Percentiles rank a stretch among this genome's conserved stretches.
Conservation (phyloP, 2,797 vertebrate species). For the Craterocephalus amniculus region DNA sequence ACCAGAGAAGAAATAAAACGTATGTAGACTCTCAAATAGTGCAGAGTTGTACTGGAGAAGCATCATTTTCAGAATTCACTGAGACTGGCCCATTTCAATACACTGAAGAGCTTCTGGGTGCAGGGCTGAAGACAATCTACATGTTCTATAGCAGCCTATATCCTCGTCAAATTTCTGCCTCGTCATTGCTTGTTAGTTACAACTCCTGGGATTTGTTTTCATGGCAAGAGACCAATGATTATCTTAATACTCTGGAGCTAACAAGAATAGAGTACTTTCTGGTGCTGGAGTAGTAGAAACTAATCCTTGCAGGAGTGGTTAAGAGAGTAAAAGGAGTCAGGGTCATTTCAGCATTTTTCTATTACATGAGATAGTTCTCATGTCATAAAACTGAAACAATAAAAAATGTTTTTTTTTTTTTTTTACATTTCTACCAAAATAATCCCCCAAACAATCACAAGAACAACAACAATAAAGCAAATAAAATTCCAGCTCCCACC, state of each 20-base stretch:
- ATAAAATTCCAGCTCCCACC: slow-evolving; percentile 67
- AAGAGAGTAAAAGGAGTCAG: slow-evolving; percentile 55
- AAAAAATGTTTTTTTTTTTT: slow-evolving; percentile 43
- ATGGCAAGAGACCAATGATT: slow-evolving; percentile 73
- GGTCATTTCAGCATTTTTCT: slow-evolving; percentile 58
- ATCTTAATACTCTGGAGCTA: slow-evolving; percentile 81
- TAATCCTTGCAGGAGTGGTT: slow-evolving; percentile 51
- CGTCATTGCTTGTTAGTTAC: slow-evolving; percentile 47
- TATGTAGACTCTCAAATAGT: slow-evolving; percentile 36
- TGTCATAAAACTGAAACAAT: slow-evolving; percentile 65
- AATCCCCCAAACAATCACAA: slow-evolving; percentile 78
- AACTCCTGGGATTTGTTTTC: slow-evolving; percentile 56
- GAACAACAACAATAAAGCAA: slow-evolving; percentile 79
- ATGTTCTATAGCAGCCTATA: slow-evolving; percentile 9
- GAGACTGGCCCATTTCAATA: slow-evolving; percentile 55
- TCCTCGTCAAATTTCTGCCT: slow-evolving; percentile 46
- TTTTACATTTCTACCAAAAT: slow-evolving; percentile 65
- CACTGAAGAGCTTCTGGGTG: slow-evolving; percentile 49
- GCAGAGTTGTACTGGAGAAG: slow-evolving; percentile 60
- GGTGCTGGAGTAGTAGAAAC: slow-evolving; percentile 47
- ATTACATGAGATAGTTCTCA: slow-evolving; percentile 62
- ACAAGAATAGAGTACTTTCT: slow-evolving; percentile 65
- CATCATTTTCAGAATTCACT: slow-evolving; percentile 73
- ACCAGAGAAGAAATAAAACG: slow-evolving; percentile 52
- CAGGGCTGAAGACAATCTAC: slow-evolving; percentile 46